A percentile compares a stretch with the other conserved stretches of the same genome.
phyloP scores from a whole-genome alignment of 2,888 invertebrate species.

The Melolontha melolontha region DNA sequence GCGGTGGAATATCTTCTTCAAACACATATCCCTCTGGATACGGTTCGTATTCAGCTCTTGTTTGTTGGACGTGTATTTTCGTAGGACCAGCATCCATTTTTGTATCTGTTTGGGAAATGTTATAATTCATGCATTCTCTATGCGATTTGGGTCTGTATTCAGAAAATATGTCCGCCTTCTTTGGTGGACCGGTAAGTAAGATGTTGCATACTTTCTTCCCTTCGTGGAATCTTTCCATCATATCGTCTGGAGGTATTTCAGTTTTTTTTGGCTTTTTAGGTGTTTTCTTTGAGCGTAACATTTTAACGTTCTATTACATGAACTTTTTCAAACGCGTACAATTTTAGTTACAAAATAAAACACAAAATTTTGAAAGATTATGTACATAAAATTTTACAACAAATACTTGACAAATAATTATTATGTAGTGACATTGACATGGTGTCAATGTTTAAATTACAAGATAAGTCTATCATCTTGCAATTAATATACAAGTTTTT shows the following conservation, averaged over 20 bases:
- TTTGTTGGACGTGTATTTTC: constrained; percentile 54
- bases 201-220: constrained; percentile 50
- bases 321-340: not conserved
- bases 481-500: too few species aligned
- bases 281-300: constrained; percentile 5
- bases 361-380: constrained; percentile 22
- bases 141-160: constrained; percentile 48
- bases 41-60: constrained; percentile 53
- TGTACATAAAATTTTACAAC: constrained; percentile 5
- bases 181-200: constrained; percentile 47
- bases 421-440: not conserved
- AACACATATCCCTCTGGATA: constrained; percentile 48
- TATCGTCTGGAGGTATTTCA: constrained; percentile 42
- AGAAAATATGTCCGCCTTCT: constrained; percentile 48
- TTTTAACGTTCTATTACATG: not conserved
- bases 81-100: constrained; percentile 53
- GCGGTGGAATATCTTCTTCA: constrained; percentile 18
- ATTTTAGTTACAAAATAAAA: not conserved
- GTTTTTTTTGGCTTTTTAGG: constrained; percentile 2
- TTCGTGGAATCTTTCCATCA: constrained; percentile 43
- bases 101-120: constrained; percentile 55
- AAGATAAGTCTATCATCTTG: too few species aligned
- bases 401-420: constrained; percentile 13
- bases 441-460: too few species aligned
- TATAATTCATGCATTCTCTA: constrained; percentile 53